A percentile compares a stretch with the other conserved stretches of the same genome.
phyloP scores from a whole-genome alignment of 2,797 vertebrate species.

The Chaetophractus vellerosus region DNA sequence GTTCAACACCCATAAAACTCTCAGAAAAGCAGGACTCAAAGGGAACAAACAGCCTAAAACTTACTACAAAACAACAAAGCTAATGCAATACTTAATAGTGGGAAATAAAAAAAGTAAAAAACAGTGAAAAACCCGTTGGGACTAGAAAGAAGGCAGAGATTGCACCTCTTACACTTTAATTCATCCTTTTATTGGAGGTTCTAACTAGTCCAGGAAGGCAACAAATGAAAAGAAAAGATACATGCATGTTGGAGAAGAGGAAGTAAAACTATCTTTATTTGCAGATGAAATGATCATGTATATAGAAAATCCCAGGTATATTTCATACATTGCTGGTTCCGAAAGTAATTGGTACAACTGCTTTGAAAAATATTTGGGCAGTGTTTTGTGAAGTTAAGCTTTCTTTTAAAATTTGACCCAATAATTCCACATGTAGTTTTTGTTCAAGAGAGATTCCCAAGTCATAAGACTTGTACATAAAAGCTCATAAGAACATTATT shows the following conservation, averaged over 20 bases:
- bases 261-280: too few species aligned
- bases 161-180: background rate
- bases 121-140: background rate
- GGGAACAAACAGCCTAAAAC: background rate
- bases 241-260: too few species aligned
- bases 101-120: too few species aligned
- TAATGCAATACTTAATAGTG: background rate
- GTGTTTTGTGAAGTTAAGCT: background rate
- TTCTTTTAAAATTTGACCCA: background rate
- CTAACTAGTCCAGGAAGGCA: background rate
- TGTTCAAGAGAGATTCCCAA: background rate
- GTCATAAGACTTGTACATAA: background rate
- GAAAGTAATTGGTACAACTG: background rate
- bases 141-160: background rate
- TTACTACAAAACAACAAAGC: background rate
- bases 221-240: background rate
- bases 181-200: background rate
- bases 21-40: background rate
- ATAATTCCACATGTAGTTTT: background rate
- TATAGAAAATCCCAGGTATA: background rate
- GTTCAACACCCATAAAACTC: background rate
- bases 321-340: background rate
- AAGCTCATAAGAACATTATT: background rate
- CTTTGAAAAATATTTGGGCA: background rate
- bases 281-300: too few species aligned